These are phyloP conservation scores for Drosophila maculinotata DNA, from an alignment of 2,888 invertebrate genomes.

Conservation along the genomic window DNA sequence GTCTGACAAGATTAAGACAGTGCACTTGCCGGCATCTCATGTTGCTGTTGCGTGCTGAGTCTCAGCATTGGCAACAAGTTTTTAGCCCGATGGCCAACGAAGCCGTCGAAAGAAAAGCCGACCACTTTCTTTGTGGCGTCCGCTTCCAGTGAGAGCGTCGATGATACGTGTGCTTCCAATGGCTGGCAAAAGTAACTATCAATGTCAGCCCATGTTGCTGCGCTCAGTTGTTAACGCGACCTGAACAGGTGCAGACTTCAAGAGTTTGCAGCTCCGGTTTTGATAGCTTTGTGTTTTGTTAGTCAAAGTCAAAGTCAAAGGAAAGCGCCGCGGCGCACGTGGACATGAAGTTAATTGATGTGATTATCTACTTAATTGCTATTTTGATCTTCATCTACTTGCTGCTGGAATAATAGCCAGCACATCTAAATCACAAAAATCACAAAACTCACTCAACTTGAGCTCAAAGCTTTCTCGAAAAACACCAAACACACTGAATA, in stretches of 20 bases:
- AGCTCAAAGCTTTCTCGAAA: slow-evolving; percentile 25
- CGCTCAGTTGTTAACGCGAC: slow-evolving; percentile 72
- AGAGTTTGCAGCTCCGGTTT: slow-evolving; percentile 43
- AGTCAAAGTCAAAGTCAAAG: slow-evolving; percentile 28
- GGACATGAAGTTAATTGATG: slow-evolving; percentile 84
- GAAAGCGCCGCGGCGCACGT: slow-evolving; percentile 72
- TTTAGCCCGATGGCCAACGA: slow-evolving; percentile 19
- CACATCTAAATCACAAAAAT: neutral
- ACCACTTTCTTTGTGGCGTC: slow-evolving; percentile 72
- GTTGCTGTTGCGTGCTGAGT: slow-evolving; percentile 68
- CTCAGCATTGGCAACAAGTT: slow-evolving; percentile 31
- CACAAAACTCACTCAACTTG: slow-evolving; percentile 30
- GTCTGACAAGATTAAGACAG: slow-evolving; percentile 20
- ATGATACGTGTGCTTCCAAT: slow-evolving; percentile 53
- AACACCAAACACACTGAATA: neutral
- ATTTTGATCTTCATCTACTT: slow-evolving; percentile 82
- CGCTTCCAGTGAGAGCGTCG: slow-evolving; percentile 59
- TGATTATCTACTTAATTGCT: slow-evolving; percentile 82
- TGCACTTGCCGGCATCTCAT: slow-evolving; percentile 43
- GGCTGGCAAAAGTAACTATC: slow-evolving; percentile 35
- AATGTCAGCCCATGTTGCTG: slow-evolving; percentile 12
- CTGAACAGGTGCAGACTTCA: slow-evolving; percentile 67
- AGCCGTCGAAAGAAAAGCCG: slow-evolving; percentile 58
- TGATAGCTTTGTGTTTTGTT: slow-evolving; percentile 27
- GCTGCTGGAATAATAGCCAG: slow-evolving; percentile 72